A percentile compares a stretch with the other conserved stretches of the same genome.
Evolutionary conservation across 1,140 invertebrate genomes (phyloP).

Genomic region (Lordiphosa mommai): DNA sequence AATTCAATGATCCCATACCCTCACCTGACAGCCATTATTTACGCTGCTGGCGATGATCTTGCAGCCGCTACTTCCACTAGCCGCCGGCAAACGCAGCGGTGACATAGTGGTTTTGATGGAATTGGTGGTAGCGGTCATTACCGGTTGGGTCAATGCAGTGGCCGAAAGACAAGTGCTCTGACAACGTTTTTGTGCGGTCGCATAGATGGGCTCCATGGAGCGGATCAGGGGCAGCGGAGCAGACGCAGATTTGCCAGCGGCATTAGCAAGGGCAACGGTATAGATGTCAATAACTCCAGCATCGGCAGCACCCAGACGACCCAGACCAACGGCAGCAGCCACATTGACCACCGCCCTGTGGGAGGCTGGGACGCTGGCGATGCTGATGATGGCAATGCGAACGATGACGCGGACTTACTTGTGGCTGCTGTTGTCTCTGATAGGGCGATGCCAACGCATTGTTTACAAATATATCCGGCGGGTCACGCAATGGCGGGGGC

Average conservation of each 20-base stretch:
- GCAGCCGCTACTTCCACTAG: conserved; percentile 4
- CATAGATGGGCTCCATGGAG: conserved; percentile 66
- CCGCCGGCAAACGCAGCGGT: conserved; percentile 15
- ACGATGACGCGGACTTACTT: conserved; percentile 72
- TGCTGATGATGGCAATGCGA: conserved; percentile 45
- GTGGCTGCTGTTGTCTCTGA: conserved; percentile 58
- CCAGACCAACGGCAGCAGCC: conserved; percentile 60
- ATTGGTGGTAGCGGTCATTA: conserved; percentile 62
- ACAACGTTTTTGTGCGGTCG: conserved; percentile 73
- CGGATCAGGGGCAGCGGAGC: conserved; percentile 31
- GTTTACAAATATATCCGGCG: conserved; percentile 73
- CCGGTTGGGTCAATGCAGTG: conserved; percentile 56
- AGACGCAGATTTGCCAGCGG: conserved; percentile 22
- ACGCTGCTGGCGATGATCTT: conserved; percentile 26
- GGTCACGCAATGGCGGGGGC: conserved; percentile 56
- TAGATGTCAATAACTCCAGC: conserved; percentile 52
- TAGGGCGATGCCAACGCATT: conserved; percentile 73
- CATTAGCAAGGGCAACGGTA: conserved; percentile 46
- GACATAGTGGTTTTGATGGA: conserved; percentile 46
- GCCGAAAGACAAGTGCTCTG: conserved; percentile 58
- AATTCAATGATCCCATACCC: conserved; percentile 34
- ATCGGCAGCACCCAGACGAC: conserved; percentile 14
- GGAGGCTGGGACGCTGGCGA: conserved; percentile 11
- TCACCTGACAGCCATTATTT: conserved; percentile 67
- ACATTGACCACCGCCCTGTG: conserved; percentile 63